Evolutionary conservation across 1,140 invertebrate genomes (phyloP), one percentile per base, ranked within the genome.

Genomic region (Psix sp.): DNA sequence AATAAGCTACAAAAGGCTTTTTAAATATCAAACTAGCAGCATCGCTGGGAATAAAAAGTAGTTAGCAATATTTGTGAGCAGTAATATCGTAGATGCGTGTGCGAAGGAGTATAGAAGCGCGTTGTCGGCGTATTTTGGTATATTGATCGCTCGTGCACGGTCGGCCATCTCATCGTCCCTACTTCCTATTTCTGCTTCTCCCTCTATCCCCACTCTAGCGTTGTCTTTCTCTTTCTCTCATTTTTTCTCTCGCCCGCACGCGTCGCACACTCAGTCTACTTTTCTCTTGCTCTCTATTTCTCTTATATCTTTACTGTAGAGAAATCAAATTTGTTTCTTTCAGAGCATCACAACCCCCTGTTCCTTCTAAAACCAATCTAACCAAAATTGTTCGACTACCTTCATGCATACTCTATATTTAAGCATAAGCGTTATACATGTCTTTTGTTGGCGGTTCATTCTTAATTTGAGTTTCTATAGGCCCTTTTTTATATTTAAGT

Each of bases 111-210:
- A 81, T 78, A 68, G 54, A 36, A 54, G 77, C 77, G 80, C 77
- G 76, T 82, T 84, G 82, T 79, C 82, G 81, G 79, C 80, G 83
- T 87, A 85, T 85, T 87, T 87, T 87, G 85, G 84, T 87, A 87
- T 86, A 87, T 87, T 86, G 85, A 87, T 87, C 85, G 86, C 78
- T 70, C 42, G 65, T 24, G 79, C 80, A 81, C 83, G 79, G 82
- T 87, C 83, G 82, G 82, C 88, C 86, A 87, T 86, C 87, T 87
- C 87, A 84, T 82, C 79, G 77, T 74, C 81, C 83, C 83, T 71
- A 62, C 56, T 71, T 62, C 67, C 67, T 71, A 70, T 60, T 70
- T 70, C 48, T 70, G 46, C 46, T 48, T 48, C 67, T 88, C 80
- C 83, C 80, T 79, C 80, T 79, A 78, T 78, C 76, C 75, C 80